phyloP scores from a whole-genome alignment of 2,888 invertebrate species.

The Cephus spinipes region DNA sequence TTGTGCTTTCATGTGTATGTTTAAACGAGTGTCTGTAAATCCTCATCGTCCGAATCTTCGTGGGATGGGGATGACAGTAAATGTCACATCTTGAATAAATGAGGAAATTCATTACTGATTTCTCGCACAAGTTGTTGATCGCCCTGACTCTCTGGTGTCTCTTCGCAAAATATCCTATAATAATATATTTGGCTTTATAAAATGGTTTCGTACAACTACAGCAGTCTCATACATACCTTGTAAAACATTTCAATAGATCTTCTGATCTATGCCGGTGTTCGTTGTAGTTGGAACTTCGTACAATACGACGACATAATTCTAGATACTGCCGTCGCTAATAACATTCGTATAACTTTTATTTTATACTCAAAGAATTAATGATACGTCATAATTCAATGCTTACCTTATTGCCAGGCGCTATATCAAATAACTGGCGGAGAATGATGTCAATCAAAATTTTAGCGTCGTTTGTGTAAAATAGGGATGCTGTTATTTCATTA shows the following conservation, averaged over 20 bases:
- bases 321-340: constrained; percentile 84
- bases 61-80: constrained; percentile 47
- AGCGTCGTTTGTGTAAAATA: constrained; percentile 95
- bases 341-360: constrained; percentile 34
- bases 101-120: constrained; percentile 87
- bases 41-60: constrained; percentile 46
- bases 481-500: constrained; percentile 80
- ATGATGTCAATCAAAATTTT: constrained; percentile 95
- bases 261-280: constrained; percentile 84
- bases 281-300: constrained; percentile 84
- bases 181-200: constrained; percentile 13
- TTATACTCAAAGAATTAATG: background rate
- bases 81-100: constrained; percentile 67
- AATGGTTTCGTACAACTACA: constrained; percentile 8
- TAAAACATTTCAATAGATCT: constrained; percentile 86
- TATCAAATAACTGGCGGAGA: constrained; percentile 88
- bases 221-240: constrained; percentile 64
- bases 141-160: constrained; percentile 77
- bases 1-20: background rate
- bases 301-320: constrained; percentile 81
- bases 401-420: constrained; percentile 88
- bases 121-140: constrained; percentile 85
- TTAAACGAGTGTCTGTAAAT: constrained; percentile 58
- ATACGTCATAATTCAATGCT: background rate
- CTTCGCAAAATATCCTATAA: constrained; percentile 84